phyloP scores from a whole-genome alignment of 2,888 invertebrate species.

The Cosmia trapezina region DNA sequence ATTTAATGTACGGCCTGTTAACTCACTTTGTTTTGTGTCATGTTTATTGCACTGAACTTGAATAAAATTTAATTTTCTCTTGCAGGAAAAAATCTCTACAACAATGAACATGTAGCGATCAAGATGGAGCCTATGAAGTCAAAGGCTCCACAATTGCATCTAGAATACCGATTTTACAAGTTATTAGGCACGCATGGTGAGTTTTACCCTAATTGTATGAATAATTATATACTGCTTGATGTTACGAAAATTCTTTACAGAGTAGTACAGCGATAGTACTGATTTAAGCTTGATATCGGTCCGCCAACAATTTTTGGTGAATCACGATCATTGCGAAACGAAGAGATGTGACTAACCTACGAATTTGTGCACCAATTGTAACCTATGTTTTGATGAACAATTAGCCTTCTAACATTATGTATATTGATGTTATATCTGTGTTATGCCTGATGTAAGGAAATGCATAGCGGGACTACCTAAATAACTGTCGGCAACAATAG shows the following conservation, averaged over 20 bases:
- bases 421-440: conserved; percentile 6
- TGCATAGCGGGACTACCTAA: conserved; percentile 7
- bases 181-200: conserved; percentile 99
- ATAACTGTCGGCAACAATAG: conserved; percentile 33
- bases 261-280: conserved; percentile 27
- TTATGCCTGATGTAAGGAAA: conserved; percentile 4
- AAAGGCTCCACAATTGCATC: conserved; percentile 99
- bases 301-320: conserved; percentile 54
- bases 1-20: too few species aligned
- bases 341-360: conserved; percentile 60
- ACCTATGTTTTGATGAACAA: conserved; percentile 36
- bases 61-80: conserved; percentile 77
- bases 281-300: conserved; percentile 49
- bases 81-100: conserved; percentile 99
- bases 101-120: conserved; percentile 99
- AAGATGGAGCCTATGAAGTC: conserved; percentile 99
- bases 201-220: conserved; percentile 74
- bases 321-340: conserved; percentile 63
- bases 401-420: background rate
- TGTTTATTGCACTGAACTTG: conserved; percentile 16
- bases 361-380: conserved; percentile 60
- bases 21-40: conserved; percentile 5
- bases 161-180: conserved; percentile 99
- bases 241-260: conserved; percentile 49
- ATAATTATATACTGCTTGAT: conserved; percentile 51